Evolutionary conservation across 2,113 vertebrate species (phyloP).

Genomic region (Probosciger aterrimus): DNA sequence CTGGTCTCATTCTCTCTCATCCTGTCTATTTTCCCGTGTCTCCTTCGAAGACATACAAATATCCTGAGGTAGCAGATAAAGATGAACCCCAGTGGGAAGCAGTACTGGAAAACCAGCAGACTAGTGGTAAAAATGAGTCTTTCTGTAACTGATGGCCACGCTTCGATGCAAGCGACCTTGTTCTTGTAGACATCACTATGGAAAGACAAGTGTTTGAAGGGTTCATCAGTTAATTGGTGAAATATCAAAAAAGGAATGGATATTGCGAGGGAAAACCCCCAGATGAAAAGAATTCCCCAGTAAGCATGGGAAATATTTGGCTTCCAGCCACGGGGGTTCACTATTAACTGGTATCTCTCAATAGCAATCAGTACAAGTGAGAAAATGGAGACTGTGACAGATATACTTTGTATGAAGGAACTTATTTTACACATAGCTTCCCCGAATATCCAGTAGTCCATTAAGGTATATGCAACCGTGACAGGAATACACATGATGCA

Average conservation of each 20-base stretch:
- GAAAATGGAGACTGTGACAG: constrained; percentile 74
- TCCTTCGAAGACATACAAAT: constrained; percentile 63
- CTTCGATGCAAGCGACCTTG: constrained; percentile 66
- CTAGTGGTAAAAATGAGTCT: constrained; percentile 74
- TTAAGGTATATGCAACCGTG: constrained; percentile 73
- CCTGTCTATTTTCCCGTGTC: constrained; percentile 57
- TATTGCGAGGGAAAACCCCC: constrained; percentile 67
- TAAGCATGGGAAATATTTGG: constrained; percentile 69
- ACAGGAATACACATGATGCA: constrained; percentile 75
- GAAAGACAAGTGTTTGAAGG: constrained; percentile 69
- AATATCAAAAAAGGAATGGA: constrained; percentile 73
- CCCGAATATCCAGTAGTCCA: constrained; percentile 79
- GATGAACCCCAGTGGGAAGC: constrained; percentile 74
- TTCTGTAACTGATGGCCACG: constrained; percentile 65
- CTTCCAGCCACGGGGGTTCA: constrained; percentile 77
- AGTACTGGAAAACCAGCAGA: constrained; percentile 74
- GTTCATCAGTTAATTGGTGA: constrained; percentile 72
- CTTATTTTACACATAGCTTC: constrained; percentile 73
- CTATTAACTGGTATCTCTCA: constrained; percentile 75
- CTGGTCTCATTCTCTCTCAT: constrained; percentile 59
- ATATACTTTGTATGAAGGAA: constrained; percentile 72
- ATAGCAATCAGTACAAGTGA: constrained; percentile 74
- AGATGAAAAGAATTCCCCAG: constrained; percentile 71
- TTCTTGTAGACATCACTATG: constrained; percentile 61
- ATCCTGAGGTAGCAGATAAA: constrained; percentile 76